phyloP scores from a whole-genome alignment of 2,113 vertebrate species.

The Syngnathus typhle region DNA sequence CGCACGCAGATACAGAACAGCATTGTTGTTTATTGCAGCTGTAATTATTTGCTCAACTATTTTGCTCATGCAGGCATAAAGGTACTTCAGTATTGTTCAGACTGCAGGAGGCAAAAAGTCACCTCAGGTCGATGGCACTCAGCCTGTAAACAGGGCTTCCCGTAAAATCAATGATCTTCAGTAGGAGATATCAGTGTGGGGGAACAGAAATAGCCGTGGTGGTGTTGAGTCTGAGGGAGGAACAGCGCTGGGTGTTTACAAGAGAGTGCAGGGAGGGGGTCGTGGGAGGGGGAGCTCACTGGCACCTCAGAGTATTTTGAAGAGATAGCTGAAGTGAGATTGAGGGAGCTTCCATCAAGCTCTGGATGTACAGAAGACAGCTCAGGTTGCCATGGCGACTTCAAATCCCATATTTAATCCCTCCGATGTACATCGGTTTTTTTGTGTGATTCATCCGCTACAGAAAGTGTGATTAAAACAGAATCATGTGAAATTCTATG shows the following conservation, averaged over 20 bases:
- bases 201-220: conserved; percentile 73
- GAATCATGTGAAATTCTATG: not conserved
- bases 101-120: conserved; percentile 96
- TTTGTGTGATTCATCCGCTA: not conserved
- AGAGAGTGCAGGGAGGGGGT: conserved; percentile 34
- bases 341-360: not conserved
- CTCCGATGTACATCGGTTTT: not conserved
- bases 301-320: conserved; percentile 53
- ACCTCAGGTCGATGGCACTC: conserved; percentile 99
- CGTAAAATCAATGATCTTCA: conserved; percentile 99
- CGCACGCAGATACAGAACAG: conserved; percentile 5
- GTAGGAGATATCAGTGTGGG: conserved; percentile 85
- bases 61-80: conserved; percentile 83
- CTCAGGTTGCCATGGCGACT: conserved; percentile 4
- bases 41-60: conserved; percentile 54
- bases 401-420: conserved; percentile 30
- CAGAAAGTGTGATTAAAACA: not conserved
- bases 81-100: conserved; percentile 74
- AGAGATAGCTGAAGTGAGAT: conserved; percentile 45
- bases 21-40: conserved; percentile 34
- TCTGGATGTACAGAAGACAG: not conserved
- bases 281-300: conserved; percentile 34
- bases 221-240: conserved; percentile 62
- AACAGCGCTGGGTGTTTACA: conserved; percentile 52
- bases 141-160: conserved; percentile 99